Percentiles rank a stretch among this genome's conserved stretches.
phyloP scores from a whole-genome alignment of 2,888 invertebrate genomes.

The Cryptus viduatorius region DNA sequence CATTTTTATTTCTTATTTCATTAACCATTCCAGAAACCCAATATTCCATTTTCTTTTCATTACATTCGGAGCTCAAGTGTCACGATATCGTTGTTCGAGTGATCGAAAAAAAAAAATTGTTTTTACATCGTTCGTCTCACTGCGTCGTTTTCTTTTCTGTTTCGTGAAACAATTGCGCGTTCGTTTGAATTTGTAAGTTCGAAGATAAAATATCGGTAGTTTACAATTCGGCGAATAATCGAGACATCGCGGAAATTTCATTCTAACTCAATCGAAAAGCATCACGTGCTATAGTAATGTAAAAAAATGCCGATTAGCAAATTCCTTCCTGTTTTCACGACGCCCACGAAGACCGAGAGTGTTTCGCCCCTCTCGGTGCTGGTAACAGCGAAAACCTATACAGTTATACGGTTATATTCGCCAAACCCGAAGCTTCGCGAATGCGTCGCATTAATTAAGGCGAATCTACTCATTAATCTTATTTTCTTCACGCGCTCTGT shows the following conservation, averaged over 20 bases:
- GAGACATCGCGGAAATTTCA: constrained; percentile 49
- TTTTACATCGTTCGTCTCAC: too few relatives aligned
- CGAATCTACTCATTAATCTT: constrained; percentile 79
- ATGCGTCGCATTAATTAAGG: constrained; percentile 79
- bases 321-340: constrained; percentile 26
- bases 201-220: not conserved
- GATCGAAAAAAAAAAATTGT: too few relatives aligned
- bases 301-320: constrained; percentile 49
- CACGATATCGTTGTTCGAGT: too few relatives aligned
- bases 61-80: too few relatives aligned
- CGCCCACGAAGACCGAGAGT: constrained; percentile 16
- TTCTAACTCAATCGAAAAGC: constrained; percentile 22
- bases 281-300: not conserved
- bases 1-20: too few relatives aligned
- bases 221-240: constrained; percentile 19
- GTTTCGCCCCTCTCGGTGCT: constrained; percentile 4
- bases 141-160: too few relatives aligned
- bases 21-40: too few relatives aligned
- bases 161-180: too few relatives aligned
- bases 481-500: constrained; percentile 76
- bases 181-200: not conserved
- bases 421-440: constrained; percentile 53
- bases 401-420: not conserved
- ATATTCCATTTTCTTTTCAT: too few relatives aligned
- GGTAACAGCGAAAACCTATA: constrained; percentile 4